Evolutionary conservation across 53 echinoderm and acorn worm species (phyloP).

Genomic region (Zoroaster sp.): DNA sequence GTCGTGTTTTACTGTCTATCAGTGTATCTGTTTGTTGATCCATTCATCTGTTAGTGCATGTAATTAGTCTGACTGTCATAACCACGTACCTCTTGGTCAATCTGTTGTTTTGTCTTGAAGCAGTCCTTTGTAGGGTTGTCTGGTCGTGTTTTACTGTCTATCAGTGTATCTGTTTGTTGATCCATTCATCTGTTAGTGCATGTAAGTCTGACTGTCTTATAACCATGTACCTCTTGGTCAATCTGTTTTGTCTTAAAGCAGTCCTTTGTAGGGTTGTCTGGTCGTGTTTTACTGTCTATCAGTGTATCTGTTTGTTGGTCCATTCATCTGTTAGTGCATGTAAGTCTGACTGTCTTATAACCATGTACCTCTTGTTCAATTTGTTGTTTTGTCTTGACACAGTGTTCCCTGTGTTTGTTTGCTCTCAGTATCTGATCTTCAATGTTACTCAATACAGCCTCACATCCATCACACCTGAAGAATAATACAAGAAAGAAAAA

Average conservation of each 20-base stretch:
- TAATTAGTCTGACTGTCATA: too few relatives aligned
- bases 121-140: conserved; percentile 77
- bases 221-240: conserved; percentile 68
- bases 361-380: conserved; percentile 73
- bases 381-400: conserved; percentile 80
- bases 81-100: conserved; percentile 76
- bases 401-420: conserved; percentile 89
- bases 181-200: neutral
- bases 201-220: too few relatives aligned
- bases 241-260: conserved; percentile 84
- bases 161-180: conserved; percentile 39
- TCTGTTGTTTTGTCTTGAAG: conserved; percentile 68
- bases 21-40: neutral
- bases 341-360: too few relatives aligned
- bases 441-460: conserved; percentile 79
- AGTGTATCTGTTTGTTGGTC: conserved; percentile 19
- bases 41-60: neutral
- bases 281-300: conserved; percentile 82
- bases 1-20: neutral
- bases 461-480: conserved; percentile 94
- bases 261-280: conserved; percentile 87
- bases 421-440: conserved; percentile 94
- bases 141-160: conserved; percentile 78
- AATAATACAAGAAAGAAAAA: too few relatives aligned
- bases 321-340: neutral